phyloP scores from a whole-genome alignment of 2,888 invertebrate genomes.

The Venustoraphidia nigricollis region DNA sequence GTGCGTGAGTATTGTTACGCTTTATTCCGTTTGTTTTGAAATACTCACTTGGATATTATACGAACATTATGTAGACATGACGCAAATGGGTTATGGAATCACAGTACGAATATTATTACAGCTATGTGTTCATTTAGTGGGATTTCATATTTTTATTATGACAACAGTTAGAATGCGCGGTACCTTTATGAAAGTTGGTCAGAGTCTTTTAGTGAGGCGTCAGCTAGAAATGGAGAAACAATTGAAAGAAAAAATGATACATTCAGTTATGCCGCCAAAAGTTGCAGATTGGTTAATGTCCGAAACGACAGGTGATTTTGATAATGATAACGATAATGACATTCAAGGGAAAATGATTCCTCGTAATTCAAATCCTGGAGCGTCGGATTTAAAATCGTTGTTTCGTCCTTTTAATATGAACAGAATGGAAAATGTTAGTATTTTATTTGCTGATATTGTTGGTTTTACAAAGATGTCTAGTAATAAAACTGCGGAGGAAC shows the following conservation, averaged over 20 bases:
- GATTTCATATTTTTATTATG: constrained; percentile 86
- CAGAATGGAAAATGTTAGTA: constrained; percentile 90
- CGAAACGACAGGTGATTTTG: constrained; percentile 45
- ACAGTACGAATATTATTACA: constrained; percentile 65
- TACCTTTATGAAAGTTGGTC: constrained; percentile 93
- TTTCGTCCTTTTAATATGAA: constrained; percentile 96
- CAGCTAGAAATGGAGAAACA: constrained; percentile 89
- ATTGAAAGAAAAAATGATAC: constrained; percentile 92
- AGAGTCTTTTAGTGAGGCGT: constrained; percentile 74
- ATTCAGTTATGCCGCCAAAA: constrained; percentile 92
- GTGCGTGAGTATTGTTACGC: constrained; percentile 60
- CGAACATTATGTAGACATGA: constrained; percentile 13
- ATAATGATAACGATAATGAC: constrained; percentile 29
- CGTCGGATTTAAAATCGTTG: constrained; percentile 58
- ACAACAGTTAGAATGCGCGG: constrained; percentile 84
- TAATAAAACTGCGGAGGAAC: constrained; percentile 88
- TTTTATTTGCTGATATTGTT: constrained; percentile 93
- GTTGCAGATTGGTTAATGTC: constrained; percentile 75
- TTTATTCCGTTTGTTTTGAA: constrained; percentile 80
- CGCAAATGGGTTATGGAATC: constrained; percentile 26
- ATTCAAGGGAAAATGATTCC: constrained; percentile 20
- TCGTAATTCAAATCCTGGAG: constrained; percentile 37
- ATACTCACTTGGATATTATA: constrained; percentile 37
- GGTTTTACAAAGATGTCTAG: constrained; percentile 97
- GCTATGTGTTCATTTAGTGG: constrained; percentile 79